Evolutionary conservation across 1,140 invertebrate genomes (phyloP), one percentile per base, ranked within the genome.

Genomic region (Coenobita brevimanus): DNA sequence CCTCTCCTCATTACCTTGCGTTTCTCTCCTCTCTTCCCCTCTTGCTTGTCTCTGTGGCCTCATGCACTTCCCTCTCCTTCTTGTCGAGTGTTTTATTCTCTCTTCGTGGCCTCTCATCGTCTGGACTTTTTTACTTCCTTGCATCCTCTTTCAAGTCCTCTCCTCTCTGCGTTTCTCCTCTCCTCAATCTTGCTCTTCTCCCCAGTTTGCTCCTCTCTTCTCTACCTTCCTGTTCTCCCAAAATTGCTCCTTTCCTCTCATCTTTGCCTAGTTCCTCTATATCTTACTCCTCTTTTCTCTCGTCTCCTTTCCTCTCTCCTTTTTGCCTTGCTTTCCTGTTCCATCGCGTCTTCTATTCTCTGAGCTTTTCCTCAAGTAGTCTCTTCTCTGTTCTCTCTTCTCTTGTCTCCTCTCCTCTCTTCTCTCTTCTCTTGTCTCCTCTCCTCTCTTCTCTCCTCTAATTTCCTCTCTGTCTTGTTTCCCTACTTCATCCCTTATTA

Each of bases 181-280:
- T 27, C 41, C 43, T 78, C 75, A 15, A 4, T 50, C 17, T 50
- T 41, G 24, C 36, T 24, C 38, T 50, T 41, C 46, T 41, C 17
- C 38, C n/a, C n/a, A n/a, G n/a, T n/a, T 78, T 41, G 17, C 21
- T 27, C 75, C 50, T 30, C 75, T 78, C 75, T 17, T 50, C 75
- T 50, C 10, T n/a, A 36, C 30, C 75, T 50, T 21, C 24, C 75
- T 50, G 38, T 30, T 24, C 38, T 41, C 43, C 3, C n/a, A 50
- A 6, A 50, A 6, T 21, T n/a, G 6, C n/a, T 64, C 4, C 62
- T n/a, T 4, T n/a, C 17, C 17, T 24, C 38, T 13, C 24, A 15
- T 43, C 2, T 38, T n/a, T 38, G 38, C 27, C n/a, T 30, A 21
- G n/a, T n/a, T n/a, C n/a, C n/a, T n/a, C n/a, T n/a, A n/a, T n/a